These are phyloP conservation scores for Philhelius pedissequus DNA, from an alignment of 2,888 invertebrate species.

Conservation along the genomic window DNA sequence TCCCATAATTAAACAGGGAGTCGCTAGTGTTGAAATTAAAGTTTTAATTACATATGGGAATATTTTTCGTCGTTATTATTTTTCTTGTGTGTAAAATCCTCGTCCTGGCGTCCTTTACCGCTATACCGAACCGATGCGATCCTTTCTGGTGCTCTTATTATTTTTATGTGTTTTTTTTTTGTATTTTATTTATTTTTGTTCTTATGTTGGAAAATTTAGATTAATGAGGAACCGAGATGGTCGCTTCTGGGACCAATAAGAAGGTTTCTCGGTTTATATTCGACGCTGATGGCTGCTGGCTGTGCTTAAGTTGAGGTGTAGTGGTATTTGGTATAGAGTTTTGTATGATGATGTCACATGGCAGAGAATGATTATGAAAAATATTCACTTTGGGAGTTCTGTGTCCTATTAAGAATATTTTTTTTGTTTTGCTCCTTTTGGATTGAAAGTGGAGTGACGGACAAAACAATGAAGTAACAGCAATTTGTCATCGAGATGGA, in stretches of 20 bases:
- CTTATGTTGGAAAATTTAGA: constrained; percentile 64
- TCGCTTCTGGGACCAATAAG: constrained; percentile 67
- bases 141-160: constrained; percentile 29
- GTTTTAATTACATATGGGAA: constrained; percentile 69
- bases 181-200: constrained; percentile 26
- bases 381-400: constrained; percentile 64
- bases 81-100: constrained; percentile 50
- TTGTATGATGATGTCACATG: constrained; percentile 60
- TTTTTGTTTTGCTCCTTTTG: background rate
- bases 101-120: no score
- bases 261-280: constrained; percentile 59
- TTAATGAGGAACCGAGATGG: constrained; percentile 67
- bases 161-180: constrained; percentile 1
- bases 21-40: constrained; percentile 66
- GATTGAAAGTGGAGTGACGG: constrained; percentile 21
- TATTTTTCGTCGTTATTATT: constrained; percentile 67
- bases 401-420: constrained; percentile 22
- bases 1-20: constrained; percentile 66
- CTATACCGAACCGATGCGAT: no score
- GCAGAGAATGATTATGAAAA: constrained; percentile 64
- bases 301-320: no score
- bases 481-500: constrained; percentile 42
- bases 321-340: no score
- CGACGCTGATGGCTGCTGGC: constrained; percentile 27
- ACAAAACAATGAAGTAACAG: constrained; percentile 35